Base-by-base conservation (phyloP, 2,888 invertebrate genomes). In the Andrena haemorrhoa region DNA sequence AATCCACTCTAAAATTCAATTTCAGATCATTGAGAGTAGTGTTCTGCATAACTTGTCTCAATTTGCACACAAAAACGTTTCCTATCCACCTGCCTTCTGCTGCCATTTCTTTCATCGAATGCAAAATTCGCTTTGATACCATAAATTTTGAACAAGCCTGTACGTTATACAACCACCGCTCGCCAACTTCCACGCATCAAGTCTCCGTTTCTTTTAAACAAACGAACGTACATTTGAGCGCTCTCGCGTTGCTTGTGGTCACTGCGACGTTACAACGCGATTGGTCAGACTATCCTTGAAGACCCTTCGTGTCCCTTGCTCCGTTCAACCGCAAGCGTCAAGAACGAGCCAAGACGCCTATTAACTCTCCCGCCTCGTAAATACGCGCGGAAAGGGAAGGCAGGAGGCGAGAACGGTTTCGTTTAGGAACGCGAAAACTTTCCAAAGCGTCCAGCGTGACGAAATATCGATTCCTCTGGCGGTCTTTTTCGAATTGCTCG, bases 301-400 rank as follows among this genome's bases (percentile, higher is more conserved):
- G 81, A 81, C 78, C 83, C 80, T 88, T 90, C 89, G 88, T 88
- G 89, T 86, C 85, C 82, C 85, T 80, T 80, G 88, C 83, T 85
- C 80, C 76, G 89, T 72, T 72, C 85, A 71, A 92, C 92, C 92
- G 88, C 92, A 91, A 89, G 68, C 74, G 75, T 83, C 79, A 66
- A 73, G 83, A 71, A 68, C 64, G 79, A 79, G 77, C 85, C 84
- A 61, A 69, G 76, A 49, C 61, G 66, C 33, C 88, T 81, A 85
- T 88, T 89, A 89, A 86, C 71, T 79, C 71, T 70, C 70, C 61
- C 35, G 51, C 26, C 64, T 70, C 65, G 56, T 49, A 56, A 70
- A 75, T 66, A 79, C 84, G 79, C 53, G 51, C 51, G 20, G 53
- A 29, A 31, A 56, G 29, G 41, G n/a, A 75, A 51, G 7, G 31